These are phyloP conservation scores for Muschampia plurimacula DNA, from an alignment of 2,888 invertebrate species.

Conservation along the genomic window DNA sequence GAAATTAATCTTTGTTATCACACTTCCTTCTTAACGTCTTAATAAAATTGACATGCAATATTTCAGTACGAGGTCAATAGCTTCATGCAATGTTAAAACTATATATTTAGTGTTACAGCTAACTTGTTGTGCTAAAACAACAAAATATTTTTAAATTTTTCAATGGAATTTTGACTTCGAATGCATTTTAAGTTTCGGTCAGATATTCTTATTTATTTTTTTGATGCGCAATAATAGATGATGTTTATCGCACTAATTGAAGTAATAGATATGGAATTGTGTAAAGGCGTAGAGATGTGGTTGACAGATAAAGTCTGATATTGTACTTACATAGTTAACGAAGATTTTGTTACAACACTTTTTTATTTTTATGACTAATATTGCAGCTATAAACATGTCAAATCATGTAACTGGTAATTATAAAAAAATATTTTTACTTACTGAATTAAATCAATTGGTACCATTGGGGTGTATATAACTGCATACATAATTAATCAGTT, in stretches of 20 bases:
- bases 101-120: not conserved
- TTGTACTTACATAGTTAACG: constrained; percentile 32
- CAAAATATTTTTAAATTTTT: not conserved
- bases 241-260: constrained; percentile 4
- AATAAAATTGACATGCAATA: not conserved
- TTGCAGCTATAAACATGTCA: not conserved
- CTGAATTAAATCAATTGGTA: no score
- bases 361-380: constrained; percentile 7
- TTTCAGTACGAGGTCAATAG: not conserved
- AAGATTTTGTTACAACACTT: not conserved
- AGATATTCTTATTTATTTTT: not conserved
- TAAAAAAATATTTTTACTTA: no score
- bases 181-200: not conserved
- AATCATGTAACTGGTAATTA: not conserved
- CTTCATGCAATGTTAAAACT: not conserved
- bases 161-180: no score
- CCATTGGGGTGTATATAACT: not conserved
- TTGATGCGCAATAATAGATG: not conserved
- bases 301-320: constrained; percentile 27
- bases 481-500: not conserved
- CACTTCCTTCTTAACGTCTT: no score
- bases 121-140: not conserved
- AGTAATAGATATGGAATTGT: constrained; percentile 21
- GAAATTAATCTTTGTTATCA: no score
- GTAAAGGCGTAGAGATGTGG: not conserved